Percentiles rank a stretch among this genome's conserved stretches.
Conservation (phyloP, 1,140 invertebrate genomes). For the Eumaeus atala region DNA sequence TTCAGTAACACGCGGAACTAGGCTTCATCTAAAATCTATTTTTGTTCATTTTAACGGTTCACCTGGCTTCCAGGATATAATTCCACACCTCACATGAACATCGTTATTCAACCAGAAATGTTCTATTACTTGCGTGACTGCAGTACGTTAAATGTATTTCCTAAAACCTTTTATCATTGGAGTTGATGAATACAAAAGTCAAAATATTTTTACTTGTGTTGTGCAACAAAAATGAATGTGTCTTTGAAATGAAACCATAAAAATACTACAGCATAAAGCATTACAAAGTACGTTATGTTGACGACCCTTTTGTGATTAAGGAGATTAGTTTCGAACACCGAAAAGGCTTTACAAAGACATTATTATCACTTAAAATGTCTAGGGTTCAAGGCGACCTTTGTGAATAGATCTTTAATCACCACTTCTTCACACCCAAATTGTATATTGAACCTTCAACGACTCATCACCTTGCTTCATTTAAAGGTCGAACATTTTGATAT, state of each 20-base stretch:
- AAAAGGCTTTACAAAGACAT: conserved; percentile 22
- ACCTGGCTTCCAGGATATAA: conserved; percentile 5
- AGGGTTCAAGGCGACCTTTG: conserved; percentile 31
- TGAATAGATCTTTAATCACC: conserved; percentile 26
- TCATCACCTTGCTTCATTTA: too few species aligned
- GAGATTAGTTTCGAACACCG: conserved; percentile 3
- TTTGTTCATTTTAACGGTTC: background rate
- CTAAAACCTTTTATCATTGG: conserved; percentile 3
- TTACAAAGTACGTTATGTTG: conserved; percentile 3
- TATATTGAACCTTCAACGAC: background rate
- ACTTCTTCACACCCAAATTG: conserved; percentile 19
- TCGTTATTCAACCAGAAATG: conserved; percentile 8
- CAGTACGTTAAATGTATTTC: background rate
- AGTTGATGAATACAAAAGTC: background rate
- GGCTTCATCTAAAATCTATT: too few species aligned
- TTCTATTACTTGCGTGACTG: conserved; percentile 4
- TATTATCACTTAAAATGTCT: conserved; percentile 35
- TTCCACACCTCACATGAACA: conserved; percentile 1
- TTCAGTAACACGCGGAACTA: too few species aligned
- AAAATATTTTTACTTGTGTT: background rate
- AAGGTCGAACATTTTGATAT: too few species aligned
- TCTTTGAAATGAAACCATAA: conserved; percentile 28
- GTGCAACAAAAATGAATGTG: conserved; percentile 19
- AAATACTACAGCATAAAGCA: conserved; percentile 14
- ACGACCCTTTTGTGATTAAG: conserved; percentile 1